Base-by-base conservation (phyloP, 2,797 vertebrate genomes). In the Mormyrops boulengeri region DNA sequence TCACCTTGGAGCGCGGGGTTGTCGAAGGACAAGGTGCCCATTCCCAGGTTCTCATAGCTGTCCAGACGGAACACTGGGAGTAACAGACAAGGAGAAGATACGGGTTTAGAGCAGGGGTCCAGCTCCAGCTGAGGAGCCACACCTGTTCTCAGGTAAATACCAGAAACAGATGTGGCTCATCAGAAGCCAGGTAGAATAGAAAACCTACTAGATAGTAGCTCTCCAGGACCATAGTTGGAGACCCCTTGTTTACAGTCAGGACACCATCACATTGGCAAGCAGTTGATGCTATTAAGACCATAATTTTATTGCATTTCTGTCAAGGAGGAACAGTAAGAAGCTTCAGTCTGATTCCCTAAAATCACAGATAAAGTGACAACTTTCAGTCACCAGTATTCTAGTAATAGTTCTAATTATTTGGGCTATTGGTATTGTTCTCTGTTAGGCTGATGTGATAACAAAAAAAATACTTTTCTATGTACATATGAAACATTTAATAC, bases 41-140 rank as follows among this genome's bases (percentile, higher is more conserved):
- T 88, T 88, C 97, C 95, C 49, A 96, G 89, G 34, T 95, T 94
- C 19, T 97, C 96, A 0, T 89, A 93, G 85, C 95, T 95, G 93
- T 98, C 97, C 91, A 98, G 93, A 91, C 96, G 93, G 77, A 96
- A 95, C 93, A 98, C 97, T 99, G 89, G 57, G 91, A 92, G 92
- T 88, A 0, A 34, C 60, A 88, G 5, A 89, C 38, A 91, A 17
- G 50, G 57, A 85, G 49, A 0, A 85, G 4, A 66, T n/a, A 19
- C 22, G 4, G n/a, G 49, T 49, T 85, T 47, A 82, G 77, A 80
- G 47, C 7, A 26, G 60, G 60, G 22, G n/a, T 62, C 7, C 2
- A 60, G 57, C 57, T 22, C n/a, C 57, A 22, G 57, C 60, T 62
- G 22, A 9, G 8, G 60, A 26, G 60, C 60, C 60, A 62, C 60